These are phyloP conservation scores for Biston stratarius DNA, from an alignment of 2,888 invertebrate genomes.

Conservation along the genomic window DNA sequence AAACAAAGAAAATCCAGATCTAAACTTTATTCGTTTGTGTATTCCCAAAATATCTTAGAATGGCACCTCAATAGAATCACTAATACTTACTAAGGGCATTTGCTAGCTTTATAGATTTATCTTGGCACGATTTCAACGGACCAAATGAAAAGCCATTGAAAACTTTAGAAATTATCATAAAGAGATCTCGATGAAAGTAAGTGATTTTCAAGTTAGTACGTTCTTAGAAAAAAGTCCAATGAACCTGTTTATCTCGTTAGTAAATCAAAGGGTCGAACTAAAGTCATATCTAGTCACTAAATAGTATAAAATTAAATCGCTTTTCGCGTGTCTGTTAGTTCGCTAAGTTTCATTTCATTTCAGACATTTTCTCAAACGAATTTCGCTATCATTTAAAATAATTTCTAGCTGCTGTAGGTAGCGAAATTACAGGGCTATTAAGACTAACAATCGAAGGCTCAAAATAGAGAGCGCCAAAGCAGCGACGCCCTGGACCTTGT, in stretches of 20 bases:
- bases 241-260: background rate
- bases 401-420: too few species aligned
- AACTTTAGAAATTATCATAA: slow-evolving; percentile 8
- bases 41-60: background rate
- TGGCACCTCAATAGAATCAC: background rate
- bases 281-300: background rate
- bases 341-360: too few species aligned
- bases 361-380: too few species aligned
- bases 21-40: too few species aligned
- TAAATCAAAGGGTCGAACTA: background rate
- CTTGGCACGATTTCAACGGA: slow-evolving; percentile 1
- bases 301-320: background rate
- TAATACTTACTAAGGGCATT: background rate
- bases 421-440: too few species aligned
- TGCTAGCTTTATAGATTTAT: background rate
- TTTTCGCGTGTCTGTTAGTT: too few species aligned
- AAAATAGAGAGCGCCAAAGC: too few species aligned
- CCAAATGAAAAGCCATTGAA: background rate
- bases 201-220: background rate
- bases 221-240: background rate
- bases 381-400: too few species aligned
- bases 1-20: too few species aligned
- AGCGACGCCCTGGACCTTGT: too few species aligned
- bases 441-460: too few species aligned
- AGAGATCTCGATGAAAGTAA: slow-evolving; percentile 4